phyloP scores from a whole-genome alignment of 2,113 vertebrate species.

The Trichomycterus rosablanca region DNA sequence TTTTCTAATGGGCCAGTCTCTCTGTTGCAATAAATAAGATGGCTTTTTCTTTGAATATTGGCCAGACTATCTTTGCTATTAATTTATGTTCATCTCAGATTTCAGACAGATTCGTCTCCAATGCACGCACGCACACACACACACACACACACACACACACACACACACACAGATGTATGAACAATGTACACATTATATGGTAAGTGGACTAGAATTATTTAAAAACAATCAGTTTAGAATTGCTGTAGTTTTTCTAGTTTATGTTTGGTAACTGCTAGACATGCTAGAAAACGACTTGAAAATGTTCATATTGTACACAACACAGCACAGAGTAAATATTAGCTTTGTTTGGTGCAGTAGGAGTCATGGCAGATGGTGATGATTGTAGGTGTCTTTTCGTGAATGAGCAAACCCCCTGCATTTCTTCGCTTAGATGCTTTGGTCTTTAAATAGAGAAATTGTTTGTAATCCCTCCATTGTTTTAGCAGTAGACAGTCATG shows the following conservation, averaged over 20 bases:
- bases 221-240: too few species aligned
- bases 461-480: constrained; percentile 57
- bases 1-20: constrained; percentile 47
- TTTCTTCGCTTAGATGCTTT: constrained; percentile 42
- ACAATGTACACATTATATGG: background rate
- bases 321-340: constrained; percentile 17
- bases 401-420: constrained; percentile 23
- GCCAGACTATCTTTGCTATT: constrained; percentile 41
- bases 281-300: too few species aligned
- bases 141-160: background rate
- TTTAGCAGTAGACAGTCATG: constrained; percentile 53
- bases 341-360: constrained; percentile 32
- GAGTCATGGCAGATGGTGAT: constrained; percentile 25
- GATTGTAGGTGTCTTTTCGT: constrained; percentile 28
- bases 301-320: too few species aligned
- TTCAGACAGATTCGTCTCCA: constrained; percentile 23
- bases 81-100: constrained; percentile 42
- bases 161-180: background rate
- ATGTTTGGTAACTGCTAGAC: too few species aligned
- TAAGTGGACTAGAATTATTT: too few species aligned
- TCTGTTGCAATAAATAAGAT: constrained; percentile 44
- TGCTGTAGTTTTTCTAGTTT: too few species aligned
- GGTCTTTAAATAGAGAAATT: constrained; percentile 55
- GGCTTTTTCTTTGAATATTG: constrained; percentile 39
- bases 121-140: constrained; percentile 14